Percentiles rank a stretch among this genome's conserved stretches.
Conservation (phyloP, 2,888 invertebrate genomes). For the Linnaemya tessellans region DNA sequence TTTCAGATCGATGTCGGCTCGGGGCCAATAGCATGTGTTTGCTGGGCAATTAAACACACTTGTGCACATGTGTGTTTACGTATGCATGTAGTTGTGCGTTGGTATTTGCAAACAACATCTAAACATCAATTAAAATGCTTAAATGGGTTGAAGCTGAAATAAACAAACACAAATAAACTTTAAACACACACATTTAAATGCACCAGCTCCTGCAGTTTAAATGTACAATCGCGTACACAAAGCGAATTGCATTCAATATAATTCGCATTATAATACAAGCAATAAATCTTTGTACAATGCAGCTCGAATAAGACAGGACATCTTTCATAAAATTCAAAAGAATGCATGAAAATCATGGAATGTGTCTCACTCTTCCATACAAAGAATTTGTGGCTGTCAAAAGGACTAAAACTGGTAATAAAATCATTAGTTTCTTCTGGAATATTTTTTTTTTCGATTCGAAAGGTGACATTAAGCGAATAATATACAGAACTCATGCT, state of each 20-base stretch:
- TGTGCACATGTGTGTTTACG: background rate
- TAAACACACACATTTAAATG: slow-evolving; percentile 16
- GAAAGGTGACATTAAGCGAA: no score
- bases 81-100: background rate
- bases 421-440: no score
- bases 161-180: slow-evolving; percentile 58
- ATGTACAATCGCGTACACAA: slow-evolving; percentile 4
- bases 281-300: slow-evolving; percentile 8
- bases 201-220: slow-evolving; percentile 1
- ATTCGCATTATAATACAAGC: slow-evolving; percentile 14
- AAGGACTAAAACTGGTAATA: no score
- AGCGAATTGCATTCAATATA: slow-evolving; percentile 30
- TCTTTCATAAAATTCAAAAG: slow-evolving; percentile 30
- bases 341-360: slow-evolving; percentile 26
- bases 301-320: slow-evolving; percentile 8
- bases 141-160: slow-evolving; percentile 45
- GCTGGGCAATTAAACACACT: background rate
- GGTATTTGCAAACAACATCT: slow-evolving; percentile 49
- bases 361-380: background rate
- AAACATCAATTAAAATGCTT: slow-evolving; percentile 70
- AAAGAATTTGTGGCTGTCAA: no score
- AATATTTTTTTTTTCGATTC: no score
- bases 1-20: no score
- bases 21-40: no score
- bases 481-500: no score